Conservation (phyloP, 2,797 vertebrate species). For the Gastrophryne carolinensis region DNA sequence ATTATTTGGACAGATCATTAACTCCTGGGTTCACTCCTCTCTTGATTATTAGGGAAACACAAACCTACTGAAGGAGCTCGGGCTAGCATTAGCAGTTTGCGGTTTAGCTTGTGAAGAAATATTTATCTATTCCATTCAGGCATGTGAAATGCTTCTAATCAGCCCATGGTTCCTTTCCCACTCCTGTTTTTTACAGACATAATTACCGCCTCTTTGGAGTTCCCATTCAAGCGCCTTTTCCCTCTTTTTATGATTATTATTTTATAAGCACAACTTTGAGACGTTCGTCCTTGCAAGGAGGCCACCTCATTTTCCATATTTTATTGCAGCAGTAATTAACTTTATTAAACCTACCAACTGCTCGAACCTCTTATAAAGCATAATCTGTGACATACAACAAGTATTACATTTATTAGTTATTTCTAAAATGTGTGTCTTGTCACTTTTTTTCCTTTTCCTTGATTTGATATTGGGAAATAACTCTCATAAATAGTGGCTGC, state of each 20-base stretch:
- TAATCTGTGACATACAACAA: conserved; percentile 34
- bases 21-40: conserved; percentile 18
- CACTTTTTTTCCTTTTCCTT: conserved; percentile 36
- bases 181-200: conserved; percentile 7
- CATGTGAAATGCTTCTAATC: conserved; percentile 27
- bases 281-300: background rate
- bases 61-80: background rate
- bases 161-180: background rate
- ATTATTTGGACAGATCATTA: conserved; percentile 46
- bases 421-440: conserved; percentile 53
- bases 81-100: conserved; percentile 21
- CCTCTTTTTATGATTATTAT: background rate
- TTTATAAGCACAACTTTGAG: background rate
- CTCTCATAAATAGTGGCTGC: conserved; percentile 21
- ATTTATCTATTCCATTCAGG: conserved; percentile 32
- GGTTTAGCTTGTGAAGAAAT: conserved; percentile 24
- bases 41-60: conserved; percentile 22
- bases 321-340: conserved; percentile 13
- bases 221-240: background rate
- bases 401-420: conserved; percentile 54
- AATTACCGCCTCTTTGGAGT: background rate
- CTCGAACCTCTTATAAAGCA: background rate
- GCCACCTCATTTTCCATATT: background rate
- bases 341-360: conserved; percentile 20
- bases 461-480: conserved; percentile 47